A percentile compares a stretch with the other conserved stretches of the same genome.
Evolutionary conservation across 2,797 vertebrate species (phyloP).

Genomic region (Hemibagrus guttatus): DNA sequence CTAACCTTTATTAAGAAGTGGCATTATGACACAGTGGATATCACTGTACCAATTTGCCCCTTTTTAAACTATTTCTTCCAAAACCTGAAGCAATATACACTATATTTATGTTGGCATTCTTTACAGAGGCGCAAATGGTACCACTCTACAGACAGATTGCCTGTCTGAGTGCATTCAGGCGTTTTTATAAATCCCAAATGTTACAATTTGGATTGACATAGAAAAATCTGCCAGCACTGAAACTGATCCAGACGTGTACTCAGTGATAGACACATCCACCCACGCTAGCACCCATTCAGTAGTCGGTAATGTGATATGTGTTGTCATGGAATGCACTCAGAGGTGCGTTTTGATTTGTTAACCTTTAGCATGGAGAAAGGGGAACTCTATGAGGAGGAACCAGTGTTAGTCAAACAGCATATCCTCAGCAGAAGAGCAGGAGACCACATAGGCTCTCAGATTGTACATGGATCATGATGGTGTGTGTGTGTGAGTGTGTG

Average conservation of each 20-base stretch:
- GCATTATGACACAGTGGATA: not conserved
- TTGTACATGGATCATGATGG: not conserved
- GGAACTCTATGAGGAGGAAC: not conserved
- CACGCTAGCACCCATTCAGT: slow-evolving; percentile 3
- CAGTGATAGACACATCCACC: slow-evolving; percentile 28
- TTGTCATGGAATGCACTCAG: slow-evolving; percentile 18
- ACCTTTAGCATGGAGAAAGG: not conserved
- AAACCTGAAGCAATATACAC: slow-evolving; percentile 28
- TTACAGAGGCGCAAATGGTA: slow-evolving; percentile 18
- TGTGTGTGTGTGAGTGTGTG: not conserved
- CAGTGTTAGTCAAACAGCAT: slow-evolving; percentile 12
- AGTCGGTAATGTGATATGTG: slow-evolving; percentile 25
- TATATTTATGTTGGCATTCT: slow-evolving; percentile 39
- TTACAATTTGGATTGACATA: slow-evolving; percentile 44
- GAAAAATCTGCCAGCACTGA: slow-evolving; percentile 35
- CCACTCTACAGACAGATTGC: slow-evolving; percentile 23
- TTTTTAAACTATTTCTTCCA: slow-evolving; percentile 37
- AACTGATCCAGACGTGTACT: slow-evolving; percentile 26
- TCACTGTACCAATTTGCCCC: not conserved
- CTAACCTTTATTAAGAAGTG: slow-evolving; percentile 50
- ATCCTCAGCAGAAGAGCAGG: not conserved
- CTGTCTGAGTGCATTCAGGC: slow-evolving; percentile 23
- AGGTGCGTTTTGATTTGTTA: slow-evolving; percentile 27
- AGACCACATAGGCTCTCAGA: not conserved
- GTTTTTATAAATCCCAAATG: slow-evolving; percentile 26